These are phyloP conservation scores for Vesta saturnalis DNA, from an alignment of 2,888 invertebrate genomes.

Conservation along the genomic window DNA sequence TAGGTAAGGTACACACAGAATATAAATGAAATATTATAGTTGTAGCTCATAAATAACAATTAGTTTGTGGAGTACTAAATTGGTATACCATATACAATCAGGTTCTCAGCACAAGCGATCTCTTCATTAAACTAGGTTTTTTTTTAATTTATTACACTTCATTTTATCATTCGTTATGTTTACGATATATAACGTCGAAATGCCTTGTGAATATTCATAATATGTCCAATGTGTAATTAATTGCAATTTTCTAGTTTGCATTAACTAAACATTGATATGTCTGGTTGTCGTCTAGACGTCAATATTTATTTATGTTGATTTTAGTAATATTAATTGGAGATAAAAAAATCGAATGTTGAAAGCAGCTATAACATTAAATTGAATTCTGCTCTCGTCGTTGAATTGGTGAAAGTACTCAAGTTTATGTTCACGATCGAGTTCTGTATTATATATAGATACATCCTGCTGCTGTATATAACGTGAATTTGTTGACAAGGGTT, in stretches of 20 bases:
- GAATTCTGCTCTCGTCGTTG: no score
- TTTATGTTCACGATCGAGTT: no score
- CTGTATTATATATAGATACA: no score
- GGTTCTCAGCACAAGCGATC: constrained; percentile 52
- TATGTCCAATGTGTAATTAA: constrained; percentile 33
- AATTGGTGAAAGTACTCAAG: no score
- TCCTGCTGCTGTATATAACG: background rate
- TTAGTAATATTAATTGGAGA: background rate
- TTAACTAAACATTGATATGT: background rate
- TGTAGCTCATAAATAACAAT: constrained; percentile 57
- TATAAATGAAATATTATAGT: constrained; percentile 57
- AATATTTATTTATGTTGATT: background rate
- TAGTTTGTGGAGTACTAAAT: constrained; percentile 56
- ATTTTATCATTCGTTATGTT: constrained; percentile 45
- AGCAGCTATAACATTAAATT: no score
- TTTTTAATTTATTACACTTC: constrained; percentile 49
- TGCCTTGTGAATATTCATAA: constrained; percentile 39
- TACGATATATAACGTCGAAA: constrained; percentile 36
- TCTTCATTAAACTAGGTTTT: constrained; percentile 55
- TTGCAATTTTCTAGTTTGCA: constrained; percentile 20
- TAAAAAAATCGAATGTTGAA: no score
- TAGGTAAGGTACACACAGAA: constrained; percentile 46
- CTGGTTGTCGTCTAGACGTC: background rate
- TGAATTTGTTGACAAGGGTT: background rate
- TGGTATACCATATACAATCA: constrained; percentile 52